phyloP scores from a whole-genome alignment of 1,140 invertebrate genomes.

The Solen grandis region DNA sequence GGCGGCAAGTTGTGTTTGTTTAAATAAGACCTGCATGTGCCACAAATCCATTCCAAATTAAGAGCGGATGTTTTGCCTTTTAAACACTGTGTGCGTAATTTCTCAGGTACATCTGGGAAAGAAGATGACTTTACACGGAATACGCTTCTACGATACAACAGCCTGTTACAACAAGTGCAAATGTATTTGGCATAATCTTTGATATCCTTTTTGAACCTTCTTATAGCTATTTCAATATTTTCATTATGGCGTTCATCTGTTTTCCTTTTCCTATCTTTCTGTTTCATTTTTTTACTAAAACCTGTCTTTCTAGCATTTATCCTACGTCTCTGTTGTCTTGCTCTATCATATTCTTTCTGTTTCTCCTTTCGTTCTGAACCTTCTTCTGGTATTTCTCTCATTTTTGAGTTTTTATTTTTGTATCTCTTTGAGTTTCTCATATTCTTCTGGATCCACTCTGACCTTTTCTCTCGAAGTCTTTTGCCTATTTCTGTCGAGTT shows the following conservation, averaged over 20 bases:
- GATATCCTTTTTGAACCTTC: slow-evolving; percentile 30
- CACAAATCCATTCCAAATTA: slow-evolving; percentile 28
- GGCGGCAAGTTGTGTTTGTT: slow-evolving; percentile 20
- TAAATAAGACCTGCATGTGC: slow-evolving; percentile 23
- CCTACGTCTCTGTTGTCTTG: slow-evolving; percentile 5
- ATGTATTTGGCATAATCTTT: slow-evolving; percentile 31
- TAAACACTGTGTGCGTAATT: slow-evolving; percentile 23
- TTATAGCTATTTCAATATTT: slow-evolving; percentile 24
- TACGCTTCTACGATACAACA: slow-evolving; percentile 21
- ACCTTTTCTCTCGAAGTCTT: no score
- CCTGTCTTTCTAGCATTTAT: no score
- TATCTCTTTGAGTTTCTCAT: slow-evolving; percentile 20
- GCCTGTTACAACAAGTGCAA: slow-evolving; percentile 24
- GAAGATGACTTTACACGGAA: slow-evolving; percentile 9
- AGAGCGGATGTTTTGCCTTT: slow-evolving; percentile 26
- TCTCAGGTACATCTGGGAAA: slow-evolving; percentile 4
- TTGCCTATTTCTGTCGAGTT: no score
- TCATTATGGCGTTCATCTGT: slow-evolving; percentile 22
- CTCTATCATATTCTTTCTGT: slow-evolving; percentile 20
- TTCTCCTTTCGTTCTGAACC: slow-evolving; percentile 2
- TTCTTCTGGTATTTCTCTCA: neutral
- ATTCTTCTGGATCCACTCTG: no score
- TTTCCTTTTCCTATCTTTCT: slow-evolving; percentile 11
- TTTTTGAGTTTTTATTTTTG: neutral
- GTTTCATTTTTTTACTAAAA: slow-evolving; percentile 15